Conservation (phyloP, 2,113 vertebrate species). For the Pteruthius melanotis region DNA sequence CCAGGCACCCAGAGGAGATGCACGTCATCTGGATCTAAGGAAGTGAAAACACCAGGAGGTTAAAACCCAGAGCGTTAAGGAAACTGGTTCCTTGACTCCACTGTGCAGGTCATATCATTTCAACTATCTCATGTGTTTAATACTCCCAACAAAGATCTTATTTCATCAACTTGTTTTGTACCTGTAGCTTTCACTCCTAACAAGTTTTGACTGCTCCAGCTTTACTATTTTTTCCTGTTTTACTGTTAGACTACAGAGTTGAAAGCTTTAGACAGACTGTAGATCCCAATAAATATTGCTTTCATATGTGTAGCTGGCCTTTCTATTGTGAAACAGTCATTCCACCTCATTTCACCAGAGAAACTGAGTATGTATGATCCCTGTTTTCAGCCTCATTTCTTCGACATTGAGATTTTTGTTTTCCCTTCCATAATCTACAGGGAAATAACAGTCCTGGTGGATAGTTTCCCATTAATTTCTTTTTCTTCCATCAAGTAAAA, state of each 20-base stretch:
- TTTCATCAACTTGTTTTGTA: not conserved
- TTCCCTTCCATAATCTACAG: not conserved
- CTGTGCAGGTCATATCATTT: not conserved
- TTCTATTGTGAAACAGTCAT: constrained; percentile 7
- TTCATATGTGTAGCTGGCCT: not conserved
- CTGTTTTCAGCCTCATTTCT: constrained; percentile 37
- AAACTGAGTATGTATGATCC: not conserved
- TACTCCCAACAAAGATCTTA: not conserved
- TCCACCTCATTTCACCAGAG: not conserved
- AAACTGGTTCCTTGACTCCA: not conserved
- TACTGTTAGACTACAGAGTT: not conserved
- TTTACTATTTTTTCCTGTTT: not conserved
- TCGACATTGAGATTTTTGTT: not conserved
- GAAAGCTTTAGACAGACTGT: not conserved
- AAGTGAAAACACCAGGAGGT: not conserved
- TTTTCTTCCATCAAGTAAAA: constrained; percentile 10
- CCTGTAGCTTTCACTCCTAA: not conserved
- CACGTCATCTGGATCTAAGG: not conserved
- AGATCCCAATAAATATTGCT: not conserved
- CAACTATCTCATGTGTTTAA: not conserved
- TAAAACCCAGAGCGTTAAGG: not conserved
- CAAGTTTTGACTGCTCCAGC: not conserved
- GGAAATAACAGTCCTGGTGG: not conserved
- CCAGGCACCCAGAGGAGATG: not conserved
- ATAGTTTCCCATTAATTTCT: not conserved